Conservation (phyloP, 2,888 invertebrate species). For the Magallana nippona region DNA sequence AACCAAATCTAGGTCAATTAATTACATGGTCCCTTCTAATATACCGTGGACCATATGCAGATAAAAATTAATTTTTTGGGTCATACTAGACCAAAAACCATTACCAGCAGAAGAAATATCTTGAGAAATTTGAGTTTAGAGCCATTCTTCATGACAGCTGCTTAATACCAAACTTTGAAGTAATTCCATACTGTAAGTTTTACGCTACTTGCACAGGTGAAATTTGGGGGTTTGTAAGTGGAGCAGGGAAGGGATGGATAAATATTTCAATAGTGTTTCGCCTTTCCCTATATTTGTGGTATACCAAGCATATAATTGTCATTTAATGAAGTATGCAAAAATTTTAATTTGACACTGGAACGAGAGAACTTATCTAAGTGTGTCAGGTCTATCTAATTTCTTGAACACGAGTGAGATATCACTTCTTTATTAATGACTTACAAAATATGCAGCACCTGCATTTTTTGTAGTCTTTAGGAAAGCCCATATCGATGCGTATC, state of each 20-base stretch:
- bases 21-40: not conserved
- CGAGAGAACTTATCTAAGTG: not conserved
- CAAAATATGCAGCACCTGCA: not conserved
- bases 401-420: not conserved
- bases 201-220: conserved; percentile 25
- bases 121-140: not conserved
- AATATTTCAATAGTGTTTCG: conserved; percentile 14
- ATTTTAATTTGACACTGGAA: conserved; percentile 22
- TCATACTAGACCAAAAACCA: not conserved
- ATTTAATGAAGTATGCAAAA: conserved; percentile 27
- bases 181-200: not conserved
- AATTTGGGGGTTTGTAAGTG: conserved; percentile 27
- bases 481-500: not conserved
- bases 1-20: conserved; percentile 25
- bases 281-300: not conserved
- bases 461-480: not conserved
- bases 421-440: not conserved
- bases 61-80: not conserved
- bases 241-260: not conserved
- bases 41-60: not conserved
- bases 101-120: not conserved
- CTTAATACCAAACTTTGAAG: not conserved
- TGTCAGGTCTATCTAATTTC: not conserved
- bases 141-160: not conserved
- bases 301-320: conserved; percentile 25